Evolutionary conservation across 2,888 invertebrate species (phyloP).

Genomic region (Campopleginae sp.): DNA sequence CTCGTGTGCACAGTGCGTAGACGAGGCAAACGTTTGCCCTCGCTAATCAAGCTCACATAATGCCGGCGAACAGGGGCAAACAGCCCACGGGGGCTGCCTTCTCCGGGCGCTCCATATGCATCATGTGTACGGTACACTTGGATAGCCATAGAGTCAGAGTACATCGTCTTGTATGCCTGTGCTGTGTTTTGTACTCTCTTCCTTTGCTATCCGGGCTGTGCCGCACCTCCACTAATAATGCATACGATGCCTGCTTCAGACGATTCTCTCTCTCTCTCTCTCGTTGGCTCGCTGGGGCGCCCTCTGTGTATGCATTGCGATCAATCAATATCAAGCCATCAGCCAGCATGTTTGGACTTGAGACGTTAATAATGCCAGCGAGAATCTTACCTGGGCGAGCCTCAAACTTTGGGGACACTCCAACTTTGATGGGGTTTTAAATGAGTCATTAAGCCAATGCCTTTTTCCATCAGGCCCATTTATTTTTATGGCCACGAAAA

Average conservation of each 20-base stretch:
- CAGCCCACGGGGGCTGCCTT: conserved; percentile 81
- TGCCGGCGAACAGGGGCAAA: conserved; percentile 80
- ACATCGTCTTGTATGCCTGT: conserved; percentile 56
- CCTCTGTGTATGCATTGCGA: not conserved
- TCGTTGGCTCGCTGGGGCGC: not conserved
- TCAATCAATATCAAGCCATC: conserved; percentile 5
- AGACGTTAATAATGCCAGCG: not conserved
- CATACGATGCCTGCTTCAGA: conserved; percentile 44
- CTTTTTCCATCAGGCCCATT: too few relatives aligned
- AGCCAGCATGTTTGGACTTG: not conserved
- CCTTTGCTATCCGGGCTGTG: conserved; percentile 1
- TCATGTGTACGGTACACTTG: conserved; percentile 66
- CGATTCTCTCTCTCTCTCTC: not conserved
- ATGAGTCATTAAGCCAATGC: too few relatives aligned
- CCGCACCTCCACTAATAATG: conserved; percentile 53
- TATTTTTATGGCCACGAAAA: too few relatives aligned
- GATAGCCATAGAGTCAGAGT: conserved; percentile 53
- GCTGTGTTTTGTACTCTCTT: conserved; percentile 42
- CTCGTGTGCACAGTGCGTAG: conserved; percentile 69
- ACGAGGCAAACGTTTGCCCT: conserved; percentile 83
- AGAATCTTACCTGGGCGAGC: not conserved
- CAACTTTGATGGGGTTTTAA: not conserved
- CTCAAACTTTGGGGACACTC: not conserved
- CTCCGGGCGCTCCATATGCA: conserved; percentile 79
- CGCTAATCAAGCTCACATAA: conserved; percentile 84